A percentile compares a stretch with the other conserved stretches of the same genome.
These are phyloP conservation scores for Myiozetetes cayanensis DNA, from an alignment of 2,113 vertebrate species.

Conservation along the genomic window DNA sequence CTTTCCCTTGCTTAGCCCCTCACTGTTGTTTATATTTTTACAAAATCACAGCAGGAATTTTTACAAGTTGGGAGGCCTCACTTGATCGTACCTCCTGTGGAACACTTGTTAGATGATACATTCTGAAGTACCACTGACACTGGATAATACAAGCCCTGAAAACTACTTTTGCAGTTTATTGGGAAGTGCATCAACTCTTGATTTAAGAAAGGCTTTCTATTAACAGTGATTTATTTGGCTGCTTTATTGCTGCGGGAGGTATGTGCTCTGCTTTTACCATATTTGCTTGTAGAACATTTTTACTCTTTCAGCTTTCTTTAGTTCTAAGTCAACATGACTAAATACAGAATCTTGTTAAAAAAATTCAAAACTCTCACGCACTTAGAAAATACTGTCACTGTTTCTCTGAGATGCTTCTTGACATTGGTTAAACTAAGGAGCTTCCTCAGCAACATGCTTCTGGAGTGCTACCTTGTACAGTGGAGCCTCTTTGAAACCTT, in stretches of 20 bases:
- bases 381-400: background rate
- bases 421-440: background rate
- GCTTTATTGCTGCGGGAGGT: rapidly evolving
- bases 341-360: background rate
- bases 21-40: background rate
- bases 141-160: background rate
- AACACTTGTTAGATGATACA: background rate
- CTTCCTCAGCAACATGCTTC: background rate
- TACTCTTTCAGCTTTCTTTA: background rate
- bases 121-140: background rate
- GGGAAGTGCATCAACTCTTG: background rate
- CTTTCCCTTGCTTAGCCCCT: background rate
- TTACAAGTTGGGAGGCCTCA: background rate
- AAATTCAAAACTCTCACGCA: rapidly evolving
- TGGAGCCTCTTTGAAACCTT: background rate
- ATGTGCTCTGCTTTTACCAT: background rate
- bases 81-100: background rate
- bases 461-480: background rate
- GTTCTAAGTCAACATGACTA: background rate
- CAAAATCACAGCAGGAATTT: background rate
- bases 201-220: background rate
- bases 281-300: background rate
- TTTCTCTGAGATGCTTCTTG: background rate
- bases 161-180: background rate
- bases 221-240: background rate